Conservation (phyloP, 2,113 vertebrate genomes). For the Hemichromis elongatus region DNA sequence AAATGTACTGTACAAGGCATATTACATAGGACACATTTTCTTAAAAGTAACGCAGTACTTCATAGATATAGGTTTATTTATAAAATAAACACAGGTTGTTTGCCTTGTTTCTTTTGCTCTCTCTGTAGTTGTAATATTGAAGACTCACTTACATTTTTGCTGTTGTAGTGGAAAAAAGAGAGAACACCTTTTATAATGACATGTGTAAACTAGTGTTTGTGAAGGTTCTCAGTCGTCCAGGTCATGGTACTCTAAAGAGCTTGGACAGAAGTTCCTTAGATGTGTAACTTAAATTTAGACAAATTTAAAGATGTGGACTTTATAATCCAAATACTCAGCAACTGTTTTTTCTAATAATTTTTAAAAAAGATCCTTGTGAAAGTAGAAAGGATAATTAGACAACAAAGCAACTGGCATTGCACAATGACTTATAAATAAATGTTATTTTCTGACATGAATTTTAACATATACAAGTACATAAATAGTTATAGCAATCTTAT, state of each 20-base stretch:
- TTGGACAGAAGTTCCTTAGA: too few species aligned
- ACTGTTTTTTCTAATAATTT: background rate
- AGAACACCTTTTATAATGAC: background rate
- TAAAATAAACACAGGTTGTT: background rate
- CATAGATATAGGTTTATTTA: background rate
- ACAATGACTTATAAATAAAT: background rate
- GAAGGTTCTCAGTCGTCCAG: background rate
- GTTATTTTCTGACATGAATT: background rate
- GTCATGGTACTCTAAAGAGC: too few species aligned
- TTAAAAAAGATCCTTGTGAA: background rate
- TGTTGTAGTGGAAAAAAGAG: background rate
- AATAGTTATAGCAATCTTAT: background rate
- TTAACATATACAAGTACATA: background rate
- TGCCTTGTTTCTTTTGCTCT: fast-evolving
- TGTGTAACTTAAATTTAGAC: too few species aligned
- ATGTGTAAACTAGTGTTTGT: background rate
- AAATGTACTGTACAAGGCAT: background rate
- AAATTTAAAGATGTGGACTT: background rate
- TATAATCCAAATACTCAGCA: background rate
- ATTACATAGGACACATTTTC: background rate
- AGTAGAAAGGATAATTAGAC: background rate
- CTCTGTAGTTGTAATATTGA: background rate
- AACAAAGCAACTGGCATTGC: background rate
- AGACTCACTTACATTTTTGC: background rate
- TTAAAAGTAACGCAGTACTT: background rate